Evolutionary conservation across 2,888 invertebrate genomes (phyloP).

Genomic region (Acrobasis consociella): DNA sequence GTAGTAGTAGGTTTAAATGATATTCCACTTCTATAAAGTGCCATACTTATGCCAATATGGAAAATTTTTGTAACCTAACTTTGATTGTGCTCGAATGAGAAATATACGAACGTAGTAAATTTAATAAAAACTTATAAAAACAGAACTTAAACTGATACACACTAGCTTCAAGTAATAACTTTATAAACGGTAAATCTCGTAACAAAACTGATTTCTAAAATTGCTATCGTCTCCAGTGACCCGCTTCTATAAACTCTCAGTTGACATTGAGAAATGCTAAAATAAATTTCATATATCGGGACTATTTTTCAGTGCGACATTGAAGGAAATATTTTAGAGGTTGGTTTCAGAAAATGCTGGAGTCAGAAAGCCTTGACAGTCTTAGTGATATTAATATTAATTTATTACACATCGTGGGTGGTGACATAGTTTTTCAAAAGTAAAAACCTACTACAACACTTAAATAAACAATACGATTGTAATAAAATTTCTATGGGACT

Average conservation of each 20-base stretch:
- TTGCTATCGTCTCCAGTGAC: not conserved
- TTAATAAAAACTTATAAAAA: not conserved
- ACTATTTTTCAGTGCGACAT: not conserved
- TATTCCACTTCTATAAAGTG: too few species aligned
- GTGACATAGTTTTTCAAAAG: too few species aligned
- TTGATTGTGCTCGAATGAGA: too few species aligned
- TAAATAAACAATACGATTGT: too few species aligned
- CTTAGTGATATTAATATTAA: not conserved
- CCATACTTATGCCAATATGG: too few species aligned
- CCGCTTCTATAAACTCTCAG: not conserved
- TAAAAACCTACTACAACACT: too few species aligned
- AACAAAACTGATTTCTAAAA: not conserved
- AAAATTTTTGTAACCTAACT: too few species aligned
- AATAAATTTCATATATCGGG: constrained; percentile 5
- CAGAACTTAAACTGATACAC: too few species aligned
- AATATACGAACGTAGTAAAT: not conserved
- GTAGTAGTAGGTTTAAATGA: too few species aligned
- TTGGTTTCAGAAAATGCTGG: not conserved
- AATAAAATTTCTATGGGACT: too few species aligned
- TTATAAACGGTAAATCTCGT: not conserved
- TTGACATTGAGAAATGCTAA: constrained; percentile 11
- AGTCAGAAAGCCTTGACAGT: not conserved
- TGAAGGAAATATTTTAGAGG: constrained; percentile 8
- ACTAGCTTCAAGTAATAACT: too few species aligned
- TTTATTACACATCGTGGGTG: too few species aligned